Evolutionary conservation across 1,140 invertebrate species (phyloP), one percentile per base, ranked within the genome.

Genomic region (Mycetomoellerius zeteki): DNA sequence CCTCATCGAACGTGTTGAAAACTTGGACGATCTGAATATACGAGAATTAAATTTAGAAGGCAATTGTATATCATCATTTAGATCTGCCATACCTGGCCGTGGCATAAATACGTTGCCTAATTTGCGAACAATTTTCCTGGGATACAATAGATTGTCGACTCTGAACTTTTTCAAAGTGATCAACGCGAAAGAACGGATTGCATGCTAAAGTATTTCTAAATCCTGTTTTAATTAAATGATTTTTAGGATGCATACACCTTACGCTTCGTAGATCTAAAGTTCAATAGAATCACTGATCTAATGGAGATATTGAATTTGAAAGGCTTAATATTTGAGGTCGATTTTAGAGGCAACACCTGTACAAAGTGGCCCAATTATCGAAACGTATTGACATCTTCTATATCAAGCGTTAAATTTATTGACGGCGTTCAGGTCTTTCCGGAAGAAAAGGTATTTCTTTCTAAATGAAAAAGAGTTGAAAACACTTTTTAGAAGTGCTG

Each of bases 321-420:
- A n/a, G 88, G 91, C 33, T 88, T 82, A 8, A 84, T 93, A 67
- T 75, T 87, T 37, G 90, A 94, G 64, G 60, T 94, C 64, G 93
- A 94, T 64, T 80, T 94, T 6, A 77, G 89, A 72, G 93, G 92
- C 3, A 94, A 94, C 87, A 52, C 78, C 37, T 94, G 93, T 37
- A 93, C 89, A 16, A 91, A 92, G n/a, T 94, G 93, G 93, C 92
- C 93, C n/a, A 93, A 91, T 87, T 94, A 94, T 77, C 92, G 88
- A 91, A 91, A 91, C 21, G 86, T 92, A 24, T 14, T 94, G 43
- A 67, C 93, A 76, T 92, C 86, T 69, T 91, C 90, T 8, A 82
- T 94, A 67, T 91, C 93, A 58, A 92, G 86, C 60, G 24, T 93
- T 58, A 89, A 84, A 33, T 90, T 87, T 30, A 87, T 94, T n/a